A percentile compares a stretch with the other conserved stretches of the same genome.
These are phyloP conservation scores for Lacerta bilineata DNA, from an alignment of 2,797 vertebrate species.

Conservation along the genomic window DNA sequence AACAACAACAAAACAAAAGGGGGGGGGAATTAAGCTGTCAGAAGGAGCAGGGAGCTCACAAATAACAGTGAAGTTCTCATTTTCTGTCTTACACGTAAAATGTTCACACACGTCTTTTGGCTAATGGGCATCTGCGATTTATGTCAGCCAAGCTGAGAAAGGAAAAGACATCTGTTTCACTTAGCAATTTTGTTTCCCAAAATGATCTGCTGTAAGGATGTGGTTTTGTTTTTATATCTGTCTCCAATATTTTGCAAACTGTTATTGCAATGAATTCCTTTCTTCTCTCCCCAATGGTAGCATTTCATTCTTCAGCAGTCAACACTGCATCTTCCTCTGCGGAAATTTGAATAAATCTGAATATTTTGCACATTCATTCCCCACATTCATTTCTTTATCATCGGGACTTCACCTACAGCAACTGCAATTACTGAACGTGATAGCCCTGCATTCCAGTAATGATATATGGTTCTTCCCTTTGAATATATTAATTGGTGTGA, in stretches of 20 bases:
- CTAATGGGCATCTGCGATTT: slow-evolving; percentile 66
- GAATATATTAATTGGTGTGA: slow-evolving; percentile 2
- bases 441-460: slow-evolving; percentile 1
- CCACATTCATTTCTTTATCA: slow-evolving; percentile 22
- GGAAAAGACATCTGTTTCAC: slow-evolving; percentile 69
- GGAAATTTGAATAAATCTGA: slow-evolving; percentile 52
- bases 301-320: slow-evolving; percentile 43
- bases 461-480: background rate
- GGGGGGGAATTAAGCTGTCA: too few species aligned
- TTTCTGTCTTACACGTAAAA: slow-evolving; percentile 52
- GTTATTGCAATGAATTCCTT: slow-evolving; percentile 58
- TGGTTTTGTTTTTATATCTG: slow-evolving; percentile 68
- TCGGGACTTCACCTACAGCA: slow-evolving; percentile 12
- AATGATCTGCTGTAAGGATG: slow-evolving; percentile 70
- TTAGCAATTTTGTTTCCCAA: slow-evolving; percentile 61
- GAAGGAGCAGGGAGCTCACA: too few species aligned
- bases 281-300: slow-evolving; percentile 41
- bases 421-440: slow-evolving; percentile 6
- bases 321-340: rapidly evolving
- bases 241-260: slow-evolving; percentile 68
- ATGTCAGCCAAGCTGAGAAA: slow-evolving; percentile 63
- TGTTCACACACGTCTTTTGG: slow-evolving; percentile 65
- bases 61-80: slow-evolving; percentile 34
- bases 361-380: background rate
- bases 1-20: background rate